A percentile compares a stretch with the other conserved stretches of the same genome.
Conservation (phyloP, 1,140 invertebrate genomes). For the Vanessa tameamea region DNA sequence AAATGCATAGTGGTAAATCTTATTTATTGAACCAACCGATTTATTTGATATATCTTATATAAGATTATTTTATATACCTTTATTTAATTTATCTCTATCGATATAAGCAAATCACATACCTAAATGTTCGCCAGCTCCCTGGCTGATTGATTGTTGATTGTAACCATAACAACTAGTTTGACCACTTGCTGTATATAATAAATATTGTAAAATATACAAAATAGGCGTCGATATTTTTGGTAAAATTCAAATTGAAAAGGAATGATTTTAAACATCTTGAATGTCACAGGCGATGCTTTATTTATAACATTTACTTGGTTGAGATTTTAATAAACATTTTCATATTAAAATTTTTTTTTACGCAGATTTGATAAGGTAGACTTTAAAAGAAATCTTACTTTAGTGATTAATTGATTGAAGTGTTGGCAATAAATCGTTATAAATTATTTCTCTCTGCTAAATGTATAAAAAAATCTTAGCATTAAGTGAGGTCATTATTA, state of each 20-base stretch:
- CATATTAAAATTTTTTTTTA: too few species aligned
- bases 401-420: background rate
- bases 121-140: too few species aligned
- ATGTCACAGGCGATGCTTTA: background rate
- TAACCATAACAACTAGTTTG: background rate
- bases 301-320: too few species aligned
- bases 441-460: background rate
- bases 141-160: too few species aligned
- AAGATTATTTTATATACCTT: too few species aligned
- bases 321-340: too few species aligned
- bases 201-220: background rate
- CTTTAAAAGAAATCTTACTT: background rate
- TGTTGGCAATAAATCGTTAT: background rate
- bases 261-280: background rate
- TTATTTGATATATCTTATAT: too few species aligned
- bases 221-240: background rate
- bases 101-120: too few species aligned
- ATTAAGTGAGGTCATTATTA: slow-evolving; percentile 2
- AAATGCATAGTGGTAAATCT: too few species aligned
- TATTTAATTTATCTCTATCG: too few species aligned
- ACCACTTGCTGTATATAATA: background rate
- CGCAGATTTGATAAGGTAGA: too few species aligned
- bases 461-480: background rate
- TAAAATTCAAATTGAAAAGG: background rate
- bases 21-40: too few species aligned